These are phyloP conservation scores for Ophioninae sp. DNA, from an alignment of 2,888 invertebrate genomes.

Conservation along the genomic window DNA sequence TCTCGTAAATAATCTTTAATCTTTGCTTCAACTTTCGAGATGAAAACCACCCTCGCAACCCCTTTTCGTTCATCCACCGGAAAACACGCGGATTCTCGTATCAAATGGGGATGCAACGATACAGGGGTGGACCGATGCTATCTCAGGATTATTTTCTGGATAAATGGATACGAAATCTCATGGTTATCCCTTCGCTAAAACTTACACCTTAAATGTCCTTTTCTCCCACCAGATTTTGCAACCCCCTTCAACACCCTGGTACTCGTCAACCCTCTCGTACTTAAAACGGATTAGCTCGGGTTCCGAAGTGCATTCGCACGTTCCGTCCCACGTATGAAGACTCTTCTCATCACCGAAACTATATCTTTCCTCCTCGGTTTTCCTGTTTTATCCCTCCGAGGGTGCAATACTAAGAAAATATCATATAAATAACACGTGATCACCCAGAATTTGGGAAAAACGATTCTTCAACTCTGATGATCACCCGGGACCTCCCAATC, in stretches of 20 bases:
- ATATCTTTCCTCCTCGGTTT: not conserved
- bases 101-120: conserved; percentile 24
- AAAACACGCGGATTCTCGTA: conserved; percentile 21
- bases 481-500: not conserved
- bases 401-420: conserved; percentile 65
- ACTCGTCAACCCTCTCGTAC: conserved; percentile 61
- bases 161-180: conserved; percentile 74
- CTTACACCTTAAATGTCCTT: conserved; percentile 43
- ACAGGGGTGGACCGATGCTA: conserved; percentile 67
- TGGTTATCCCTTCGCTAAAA: conserved; percentile 50
- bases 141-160: conserved; percentile 79
- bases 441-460: conserved; percentile 1
- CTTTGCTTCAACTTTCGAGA: conserved; percentile 63
- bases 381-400: not conserved
- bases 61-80: conserved; percentile 35
- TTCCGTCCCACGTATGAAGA: conserved; percentile 57
- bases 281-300: conserved; percentile 71
- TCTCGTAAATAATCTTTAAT: conserved; percentile 79
- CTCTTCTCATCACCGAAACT: not conserved
- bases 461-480: not conserved
- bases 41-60: conserved; percentile 39
- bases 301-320: conserved; percentile 70
- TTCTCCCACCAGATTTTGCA: conserved; percentile 63
- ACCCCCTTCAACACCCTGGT: conserved; percentile 44
- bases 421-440: conserved; percentile 65